Conservation (phyloP, 2,888 invertebrate genomes). For the Chymomyza fuscimana region DNA sequence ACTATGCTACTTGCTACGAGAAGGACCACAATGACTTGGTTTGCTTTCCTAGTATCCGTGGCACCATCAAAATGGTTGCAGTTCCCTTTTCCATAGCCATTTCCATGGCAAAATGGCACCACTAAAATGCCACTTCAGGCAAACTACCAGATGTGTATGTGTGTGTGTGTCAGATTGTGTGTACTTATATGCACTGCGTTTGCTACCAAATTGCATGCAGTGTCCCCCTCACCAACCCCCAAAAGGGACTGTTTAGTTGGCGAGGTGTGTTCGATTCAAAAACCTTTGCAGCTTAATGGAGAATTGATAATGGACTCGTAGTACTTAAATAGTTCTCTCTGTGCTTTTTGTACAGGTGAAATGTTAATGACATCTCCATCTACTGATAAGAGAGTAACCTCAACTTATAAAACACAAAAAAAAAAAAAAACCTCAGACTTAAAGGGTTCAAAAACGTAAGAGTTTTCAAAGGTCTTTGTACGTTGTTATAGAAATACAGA, state of each 20-base stretch:
- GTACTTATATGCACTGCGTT: slow-evolving; percentile 29
- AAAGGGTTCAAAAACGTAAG: too few species aligned
- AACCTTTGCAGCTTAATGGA: slow-evolving; percentile 28
- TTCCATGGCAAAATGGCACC: slow-evolving; percentile 52
- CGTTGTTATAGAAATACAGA: too few species aligned
- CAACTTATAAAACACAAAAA: too few species aligned
- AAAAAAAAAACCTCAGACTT: too few species aligned
- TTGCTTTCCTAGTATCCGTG: slow-evolving; percentile 31
- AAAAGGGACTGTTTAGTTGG: not conserved
- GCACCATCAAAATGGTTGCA: slow-evolving; percentile 23
- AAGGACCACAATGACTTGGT: slow-evolving; percentile 55
- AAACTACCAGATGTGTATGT: slow-evolving; percentile 25
- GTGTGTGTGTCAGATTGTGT: slow-evolving; percentile 21
- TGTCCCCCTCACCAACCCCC: slow-evolving; percentile 35
- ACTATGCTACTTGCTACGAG: not conserved
- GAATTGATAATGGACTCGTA: too few species aligned
- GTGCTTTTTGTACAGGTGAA: too few species aligned
- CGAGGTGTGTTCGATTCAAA: slow-evolving; percentile 43
- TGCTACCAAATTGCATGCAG: slow-evolving; percentile 70
- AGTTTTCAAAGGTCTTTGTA: too few species aligned
- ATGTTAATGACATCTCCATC: too few species aligned
- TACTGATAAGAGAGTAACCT: too few species aligned
- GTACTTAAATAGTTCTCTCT: too few species aligned
- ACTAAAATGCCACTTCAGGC: slow-evolving; percentile 69
- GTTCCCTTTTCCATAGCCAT: slow-evolving; percentile 36